phyloP scores from a whole-genome alignment of 2,113 vertebrate genomes.

The Struthio camelus region DNA sequence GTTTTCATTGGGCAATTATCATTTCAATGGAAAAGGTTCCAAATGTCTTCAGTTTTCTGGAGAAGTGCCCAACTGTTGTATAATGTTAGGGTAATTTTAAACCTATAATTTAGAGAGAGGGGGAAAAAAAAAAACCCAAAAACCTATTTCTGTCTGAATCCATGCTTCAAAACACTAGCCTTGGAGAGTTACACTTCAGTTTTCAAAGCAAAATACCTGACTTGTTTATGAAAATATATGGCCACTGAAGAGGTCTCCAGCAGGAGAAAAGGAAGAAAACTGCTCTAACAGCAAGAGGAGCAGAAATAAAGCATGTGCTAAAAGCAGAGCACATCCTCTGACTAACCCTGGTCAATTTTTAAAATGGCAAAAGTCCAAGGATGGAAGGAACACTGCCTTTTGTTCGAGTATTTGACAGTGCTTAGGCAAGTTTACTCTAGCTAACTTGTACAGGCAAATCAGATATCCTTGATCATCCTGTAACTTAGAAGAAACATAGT shows the following conservation, averaged over 20 bases:
- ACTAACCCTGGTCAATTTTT: neutral
- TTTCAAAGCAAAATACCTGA: conserved; percentile 12
- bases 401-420: neutral
- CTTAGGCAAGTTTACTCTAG: neutral
- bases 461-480: neutral
- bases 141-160: conserved; percentile 32
- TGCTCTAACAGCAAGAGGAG: neutral
- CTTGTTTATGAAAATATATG: neutral
- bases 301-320: neutral
- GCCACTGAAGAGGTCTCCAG: neutral
- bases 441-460: neutral
- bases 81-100: conserved; percentile 54
- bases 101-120: conserved; percentile 27
- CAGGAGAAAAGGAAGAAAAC: neutral
- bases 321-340: neutral
- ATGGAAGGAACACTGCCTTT: neutral
- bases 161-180: neutral
- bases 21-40: conserved; percentile 29
- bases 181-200: neutral
- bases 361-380: neutral
- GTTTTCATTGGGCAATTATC: conserved; percentile 53
- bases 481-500: neutral
- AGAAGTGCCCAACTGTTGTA: conserved; percentile 33
- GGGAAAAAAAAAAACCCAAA: neutral
- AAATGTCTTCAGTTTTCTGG: neutral